Conservation (phyloP, 2,113 vertebrate genomes). For the Holacanthus passer region DNA sequence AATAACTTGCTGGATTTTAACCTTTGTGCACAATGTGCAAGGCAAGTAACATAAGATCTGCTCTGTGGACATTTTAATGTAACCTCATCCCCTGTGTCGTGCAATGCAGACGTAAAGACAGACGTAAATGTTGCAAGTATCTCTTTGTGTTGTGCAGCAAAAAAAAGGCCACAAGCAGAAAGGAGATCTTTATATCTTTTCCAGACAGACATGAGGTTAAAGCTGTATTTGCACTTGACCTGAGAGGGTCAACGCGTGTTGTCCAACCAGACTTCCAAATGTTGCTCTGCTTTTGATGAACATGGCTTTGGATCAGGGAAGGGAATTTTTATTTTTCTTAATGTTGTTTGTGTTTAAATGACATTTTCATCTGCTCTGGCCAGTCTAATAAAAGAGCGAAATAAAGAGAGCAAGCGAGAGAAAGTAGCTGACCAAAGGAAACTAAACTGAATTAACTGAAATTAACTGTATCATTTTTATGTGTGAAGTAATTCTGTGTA, state of each 20-base stretch:
- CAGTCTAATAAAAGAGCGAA: background rate
- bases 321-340: background rate
- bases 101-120: background rate
- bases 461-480: background rate
- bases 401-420: background rate
- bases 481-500: background rate
- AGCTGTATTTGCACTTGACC: background rate
- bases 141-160: background rate
- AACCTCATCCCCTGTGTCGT: slow-evolving; percentile 13
- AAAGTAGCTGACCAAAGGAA: background rate
- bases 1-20: slow-evolving; percentile 24
- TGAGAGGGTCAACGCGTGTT: background rate
- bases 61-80: slow-evolving; percentile 23
- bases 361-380: background rate
- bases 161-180: background rate
- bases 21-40: slow-evolving; percentile 6
- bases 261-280: background rate
- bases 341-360: background rate
- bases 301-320: background rate
- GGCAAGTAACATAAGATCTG: background rate
- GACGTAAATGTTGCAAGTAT: background rate
- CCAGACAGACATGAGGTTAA: slow-evolving; percentile 19
- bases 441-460: background rate
- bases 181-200: background rate
- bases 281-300: slow-evolving; percentile 9